Percentiles rank a stretch among this genome's conserved stretches.
Conservation (phyloP, 1,140 invertebrate genomes). For the Drosophila erecta region DNA sequence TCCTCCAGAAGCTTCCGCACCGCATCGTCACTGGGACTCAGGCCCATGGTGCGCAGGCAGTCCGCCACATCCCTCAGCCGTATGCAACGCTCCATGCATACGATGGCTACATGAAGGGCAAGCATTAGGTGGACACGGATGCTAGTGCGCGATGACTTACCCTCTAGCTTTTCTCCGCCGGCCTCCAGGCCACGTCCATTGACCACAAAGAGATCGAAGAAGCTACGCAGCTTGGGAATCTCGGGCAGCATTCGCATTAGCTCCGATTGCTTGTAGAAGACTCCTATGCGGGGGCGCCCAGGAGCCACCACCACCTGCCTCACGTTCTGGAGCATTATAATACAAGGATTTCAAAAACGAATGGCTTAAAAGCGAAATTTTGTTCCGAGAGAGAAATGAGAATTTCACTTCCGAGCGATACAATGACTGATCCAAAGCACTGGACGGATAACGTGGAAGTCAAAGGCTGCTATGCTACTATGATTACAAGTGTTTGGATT, state of each 20-base stretch:
- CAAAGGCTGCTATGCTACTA: too few relatives aligned
- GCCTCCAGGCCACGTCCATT: neutral
- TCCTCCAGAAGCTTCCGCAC: constrained; percentile 36
- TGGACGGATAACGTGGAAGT: too few relatives aligned
- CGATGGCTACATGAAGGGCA: neutral
- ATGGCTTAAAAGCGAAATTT: too few relatives aligned
- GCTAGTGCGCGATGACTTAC: neutral
- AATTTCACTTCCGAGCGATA: too few relatives aligned
- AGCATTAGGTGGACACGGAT: neutral
- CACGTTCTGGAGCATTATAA: neutral
- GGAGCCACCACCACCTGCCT: neutral
- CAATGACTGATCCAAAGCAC: too few relatives aligned
- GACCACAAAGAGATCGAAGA: constrained; percentile 41
- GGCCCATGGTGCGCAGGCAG: constrained; percentile 82
- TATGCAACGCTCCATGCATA: constrained; percentile 5
- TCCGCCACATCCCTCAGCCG: constrained; percentile 41
- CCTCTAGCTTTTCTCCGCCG: neutral
- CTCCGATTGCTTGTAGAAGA: constrained; percentile 37
- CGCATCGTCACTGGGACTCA: constrained; percentile 68
- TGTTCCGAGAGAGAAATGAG: too few relatives aligned
- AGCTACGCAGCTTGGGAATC: constrained; percentile 23
- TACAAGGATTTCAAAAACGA: too few relatives aligned
- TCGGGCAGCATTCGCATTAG: constrained; percentile 38
- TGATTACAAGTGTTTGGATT: too few relatives aligned
- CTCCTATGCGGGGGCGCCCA: neutral